Evolutionary conservation across 2,113 vertebrate species (phyloP), one percentile per base, ranked within the genome.

Genomic region (Crotophaga sulcirostris): DNA sequence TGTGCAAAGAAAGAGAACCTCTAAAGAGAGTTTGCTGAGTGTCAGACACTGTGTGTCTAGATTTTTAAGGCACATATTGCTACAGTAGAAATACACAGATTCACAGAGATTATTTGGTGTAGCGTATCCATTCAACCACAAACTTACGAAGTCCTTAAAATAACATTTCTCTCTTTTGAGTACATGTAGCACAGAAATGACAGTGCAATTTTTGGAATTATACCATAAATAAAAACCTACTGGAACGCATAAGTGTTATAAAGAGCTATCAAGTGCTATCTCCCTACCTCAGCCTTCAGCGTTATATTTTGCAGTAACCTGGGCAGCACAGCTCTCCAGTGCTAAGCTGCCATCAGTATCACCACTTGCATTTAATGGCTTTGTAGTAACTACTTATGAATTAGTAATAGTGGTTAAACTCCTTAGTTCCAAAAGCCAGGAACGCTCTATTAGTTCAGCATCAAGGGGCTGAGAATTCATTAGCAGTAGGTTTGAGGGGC

Each of bases 41-140:
- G 62, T 40, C 47, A n/a, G n/a, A n/a, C 0, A 0, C 55, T 34
- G 0, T 1, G 8, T 6, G 8, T 8, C 31, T 26, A 36, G 16
- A 42, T 51, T 84, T 78, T 45, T 25, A 44, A 44, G 52, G 42
- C 2, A 1, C 10, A 1, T 19, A 11, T 2, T 31, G 58, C 74
- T 45, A 9, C 2, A 40, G 33, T 6, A 28, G 24, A 26, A 51
- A 36, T 11, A n/a, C 51, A 36, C 21, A 33, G 25, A 11, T 18
- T 24, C 33, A 59, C 15, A 31, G 40, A 14, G 7, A 20, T 4
- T 14, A 19, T 20, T n/a, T 51, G 42, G 13, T 33, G 29, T 16
- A 31, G 52, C 20, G 2, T 8, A 45, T 12, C 13, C 5, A 5
- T 36, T 62, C 44, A 60, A 25, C 28, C 45, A 38, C 67, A 79